Base-by-base conservation (phyloP, 2,888 invertebrate species). In the Eumacrocentrus americanus region DNA sequence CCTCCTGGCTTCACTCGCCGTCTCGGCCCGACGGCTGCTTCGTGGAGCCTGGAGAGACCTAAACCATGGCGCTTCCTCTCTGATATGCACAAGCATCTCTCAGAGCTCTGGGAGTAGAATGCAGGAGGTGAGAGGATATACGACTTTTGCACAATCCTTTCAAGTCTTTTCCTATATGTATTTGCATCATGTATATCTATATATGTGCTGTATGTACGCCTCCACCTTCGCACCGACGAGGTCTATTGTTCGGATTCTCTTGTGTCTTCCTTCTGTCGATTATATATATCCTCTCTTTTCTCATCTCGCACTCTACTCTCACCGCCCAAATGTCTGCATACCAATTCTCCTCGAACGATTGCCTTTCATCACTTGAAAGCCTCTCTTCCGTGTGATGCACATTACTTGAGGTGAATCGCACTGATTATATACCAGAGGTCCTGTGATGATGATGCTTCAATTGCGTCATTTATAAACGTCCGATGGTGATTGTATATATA, bases 51-150 rank as follows among this genome's bases (percentile, higher is more conserved):
- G 12, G n/a, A 22, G 46, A 47, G 23, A 47, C 25, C 2, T 18
- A 6, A 37, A 20, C 34, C 37, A 51, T 51, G 18, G 16, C 57
- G 58, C 58, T 62, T 64, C 58, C 62, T 61, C 55, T 55, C 29
- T 29, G 29, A 60, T 52, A 44, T 34, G 37, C 37, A 22, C 37
- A 59, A 48, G 18, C 16, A 11, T 25, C 18, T 23, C n/a, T 52
- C 42, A 25, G 11, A 23, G 34, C 38, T 47, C 38, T 25, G 34
- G 46, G 34, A 25, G 20, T 12, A 38, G 38, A 35, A 51, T 34
- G 44, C 20, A 50, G 9, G 58, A 46, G 37, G 52, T 52, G 46
- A 58, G 52, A 58, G 37, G 52, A 58, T 58, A 34, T 18, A 52
- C 44, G 20, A 50, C 50, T 38, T 52, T 58, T 58, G 58, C 58